Percentiles rank a stretch among this genome's conserved stretches.
Evolutionary conservation across 2,113 vertebrate species (phyloP).

Genomic region (Cichladusa arquata): DNA sequence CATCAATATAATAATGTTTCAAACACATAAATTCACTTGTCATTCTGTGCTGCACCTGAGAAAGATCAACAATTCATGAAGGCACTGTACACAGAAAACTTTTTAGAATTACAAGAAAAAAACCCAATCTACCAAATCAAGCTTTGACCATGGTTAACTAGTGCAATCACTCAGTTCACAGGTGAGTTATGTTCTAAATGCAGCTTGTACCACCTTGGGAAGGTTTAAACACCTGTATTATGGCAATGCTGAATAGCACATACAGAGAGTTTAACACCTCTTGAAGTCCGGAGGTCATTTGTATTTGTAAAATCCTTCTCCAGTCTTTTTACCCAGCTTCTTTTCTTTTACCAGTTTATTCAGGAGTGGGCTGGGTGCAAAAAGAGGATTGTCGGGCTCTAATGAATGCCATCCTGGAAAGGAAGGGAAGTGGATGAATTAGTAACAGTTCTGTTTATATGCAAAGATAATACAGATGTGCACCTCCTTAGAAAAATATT

Average conservation of each 20-base stretch:
- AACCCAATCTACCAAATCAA: conserved; percentile 9
- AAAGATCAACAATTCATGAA: conserved; percentile 44
- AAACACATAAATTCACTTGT: neutral
- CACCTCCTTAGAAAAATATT: neutral
- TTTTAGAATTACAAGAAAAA: conserved; percentile 46
- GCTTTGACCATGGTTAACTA: neutral
- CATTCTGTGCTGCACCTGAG: neutral
- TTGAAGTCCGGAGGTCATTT: conserved; percentile 68
- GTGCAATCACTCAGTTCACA: conserved; percentile 13
- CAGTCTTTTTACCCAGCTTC: conserved; percentile 90
- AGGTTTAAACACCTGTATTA: neutral
- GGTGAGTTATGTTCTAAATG: neutral
- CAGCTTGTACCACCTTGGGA: neutral
- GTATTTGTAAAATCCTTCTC: conserved; percentile 95
- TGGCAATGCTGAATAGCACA: neutral
- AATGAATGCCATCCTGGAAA: conserved; percentile 84
- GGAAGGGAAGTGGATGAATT: neutral
- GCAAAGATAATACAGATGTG: neutral
- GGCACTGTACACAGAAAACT: conserved; percentile 67
- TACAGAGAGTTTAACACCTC: neutral
- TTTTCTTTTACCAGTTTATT: conserved; percentile 89
- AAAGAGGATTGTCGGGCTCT: conserved; percentile 84
- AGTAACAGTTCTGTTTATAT: neutral
- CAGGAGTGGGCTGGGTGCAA: conserved; percentile 78
- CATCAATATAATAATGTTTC: neutral